Base-by-base conservation (phyloP, 2,888 invertebrate species). In the Coelinius sp. region DNA sequence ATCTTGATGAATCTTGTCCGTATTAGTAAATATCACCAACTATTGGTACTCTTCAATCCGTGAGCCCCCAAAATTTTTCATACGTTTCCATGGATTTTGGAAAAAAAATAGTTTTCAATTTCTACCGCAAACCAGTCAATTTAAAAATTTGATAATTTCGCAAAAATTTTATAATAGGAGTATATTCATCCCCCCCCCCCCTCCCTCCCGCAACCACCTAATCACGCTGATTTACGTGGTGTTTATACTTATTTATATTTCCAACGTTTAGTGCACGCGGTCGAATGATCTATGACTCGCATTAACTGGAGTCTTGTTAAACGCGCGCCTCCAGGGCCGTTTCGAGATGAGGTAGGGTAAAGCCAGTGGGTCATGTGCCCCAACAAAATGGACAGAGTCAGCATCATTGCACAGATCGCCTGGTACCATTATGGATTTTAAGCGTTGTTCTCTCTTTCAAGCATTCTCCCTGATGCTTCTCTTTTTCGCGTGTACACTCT, bases 271-370 rank as follows among this genome's bases (percentile, higher is more conserved):
- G 84, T 80, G 82, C 84, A 84, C 82, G 84, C 83, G 76, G 75
- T 78, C 79, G 76, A 78, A 84, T 86, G 86, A 86, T 86, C 84
- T 86, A 86, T 82, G 85, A 82, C 84, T 81, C 84, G 81, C 84
- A 86, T 86, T 86, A 86, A 86, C 84, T 74, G 75, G 83, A 82
- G 85, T 86, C 86, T 85, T 85, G 86, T 86, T 86, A 86, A 86
- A 85, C 84, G 84, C 79, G 79, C 41, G 85, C 86, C 85, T 78
- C 79, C 74, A 81, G 84, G 80, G 77, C 77, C 76, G 76, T 77
- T 79, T 63, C 77, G 80, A 78, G 72, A 59, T 59, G 70, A 73
- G 52, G 49, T 46, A 68, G 65, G 70, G 56, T 27, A 25, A 27
- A 25, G 53, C 56, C 35, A 35, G 59, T 59, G 66, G 72, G 66